A percentile compares a stretch with the other conserved stretches of the same genome.
phyloP scores from a whole-genome alignment of 2,113 vertebrate species.

The Opisthocomus hoazin region DNA sequence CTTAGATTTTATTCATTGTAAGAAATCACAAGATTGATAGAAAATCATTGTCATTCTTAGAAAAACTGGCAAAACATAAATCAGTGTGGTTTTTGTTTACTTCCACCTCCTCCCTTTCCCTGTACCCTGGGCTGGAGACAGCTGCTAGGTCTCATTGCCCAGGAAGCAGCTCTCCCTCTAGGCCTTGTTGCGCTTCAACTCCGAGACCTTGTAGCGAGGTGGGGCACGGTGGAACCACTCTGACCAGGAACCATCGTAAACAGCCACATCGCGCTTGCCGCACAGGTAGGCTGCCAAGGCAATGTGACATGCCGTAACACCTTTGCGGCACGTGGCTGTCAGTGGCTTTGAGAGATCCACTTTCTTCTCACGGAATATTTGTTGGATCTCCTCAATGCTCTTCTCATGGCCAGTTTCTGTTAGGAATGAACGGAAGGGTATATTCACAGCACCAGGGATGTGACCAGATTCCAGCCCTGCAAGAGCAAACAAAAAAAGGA shows the following conservation, averaged over 20 bases:
- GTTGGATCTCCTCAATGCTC: conserved; percentile 71
- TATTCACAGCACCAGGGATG: conserved; percentile 83
- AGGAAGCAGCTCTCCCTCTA: background rate
- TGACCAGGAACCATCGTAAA: conserved; percentile 91
- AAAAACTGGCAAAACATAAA: background rate
- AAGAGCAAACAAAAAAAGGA: background rate
- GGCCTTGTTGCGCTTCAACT: conserved; percentile 61
- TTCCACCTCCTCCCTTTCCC: background rate
- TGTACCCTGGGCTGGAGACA: background rate
- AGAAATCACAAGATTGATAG: background rate
- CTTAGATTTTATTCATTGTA: conserved; percentile 46
- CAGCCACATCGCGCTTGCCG: conserved; percentile 76
- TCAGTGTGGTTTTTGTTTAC: background rate
- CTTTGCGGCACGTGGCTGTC: conserved; percentile 83
- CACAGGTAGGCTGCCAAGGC: conserved; percentile 86
- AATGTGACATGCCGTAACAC: conserved; percentile 89
- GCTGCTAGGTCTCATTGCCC: background rate
- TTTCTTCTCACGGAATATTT: conserved; percentile 76
- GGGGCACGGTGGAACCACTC: conserved; percentile 88
- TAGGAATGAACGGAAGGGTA: conserved; percentile 86
- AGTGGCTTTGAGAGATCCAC: conserved; percentile 80
- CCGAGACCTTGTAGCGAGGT: conserved; percentile 77
- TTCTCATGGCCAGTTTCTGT: conserved; percentile 79
- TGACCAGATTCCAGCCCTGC: conserved; percentile 86
- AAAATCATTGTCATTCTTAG: background rate